Conservation (phyloP, 1,140 invertebrate species). For the Riptortus pedestris region DNA sequence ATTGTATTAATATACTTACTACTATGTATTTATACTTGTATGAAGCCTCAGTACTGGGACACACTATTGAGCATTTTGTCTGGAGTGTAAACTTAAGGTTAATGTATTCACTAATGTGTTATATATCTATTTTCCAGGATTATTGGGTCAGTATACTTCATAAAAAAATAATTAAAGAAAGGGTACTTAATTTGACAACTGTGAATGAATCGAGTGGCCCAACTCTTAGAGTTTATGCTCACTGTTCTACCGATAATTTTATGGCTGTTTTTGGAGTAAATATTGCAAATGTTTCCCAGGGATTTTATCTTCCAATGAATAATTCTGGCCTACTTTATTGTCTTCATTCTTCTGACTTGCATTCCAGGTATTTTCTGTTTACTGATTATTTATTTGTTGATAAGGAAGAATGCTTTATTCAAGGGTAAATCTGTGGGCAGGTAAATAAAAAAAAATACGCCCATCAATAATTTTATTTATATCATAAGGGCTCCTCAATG, state of each 20-base stretch:
- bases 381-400: neutral
- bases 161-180: constrained; percentile 14
- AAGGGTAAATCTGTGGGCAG: too few relatives aligned
- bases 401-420: too few relatives aligned
- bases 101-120: too few relatives aligned
- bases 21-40: too few relatives aligned
- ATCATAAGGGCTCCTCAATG: too few relatives aligned
- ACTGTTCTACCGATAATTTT: constrained; percentile 2
- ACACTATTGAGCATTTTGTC: too few relatives aligned
- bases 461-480: too few relatives aligned
- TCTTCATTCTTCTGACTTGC: constrained; percentile 11
- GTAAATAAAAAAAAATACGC: too few relatives aligned
- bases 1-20: too few relatives aligned
- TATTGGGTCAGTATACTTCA: constrained; percentile 21
- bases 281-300: constrained; percentile 5
- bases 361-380: constrained; percentile 12
- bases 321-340: constrained; percentile 6
- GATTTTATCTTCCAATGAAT: constrained; percentile 16
- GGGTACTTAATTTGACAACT: constrained; percentile 12
- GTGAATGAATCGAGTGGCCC: neutral
- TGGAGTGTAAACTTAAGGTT: too few relatives aligned
- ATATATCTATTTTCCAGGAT: constrained; percentile 10
- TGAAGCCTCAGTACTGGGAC: too few relatives aligned
- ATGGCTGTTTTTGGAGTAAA: constrained; percentile 22
- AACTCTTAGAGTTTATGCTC: constrained; percentile 19